These are phyloP conservation scores for Drosophila nebulosa DNA, from an alignment of 1,140 invertebrate genomes.

Conservation along the genomic window DNA sequence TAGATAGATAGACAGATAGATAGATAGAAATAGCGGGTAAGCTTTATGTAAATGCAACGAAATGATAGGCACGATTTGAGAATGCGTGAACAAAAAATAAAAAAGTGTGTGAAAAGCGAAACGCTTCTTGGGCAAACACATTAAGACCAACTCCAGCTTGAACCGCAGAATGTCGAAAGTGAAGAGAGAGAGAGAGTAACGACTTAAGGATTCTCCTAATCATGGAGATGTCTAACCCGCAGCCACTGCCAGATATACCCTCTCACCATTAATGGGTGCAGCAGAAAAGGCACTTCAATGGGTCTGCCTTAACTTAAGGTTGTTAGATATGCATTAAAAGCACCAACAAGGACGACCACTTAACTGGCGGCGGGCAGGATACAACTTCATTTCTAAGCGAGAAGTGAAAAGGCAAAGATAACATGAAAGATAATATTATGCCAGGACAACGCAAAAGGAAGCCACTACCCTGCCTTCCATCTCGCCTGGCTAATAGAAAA, in stretches of 20 bases:
- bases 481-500: constrained; percentile 26
- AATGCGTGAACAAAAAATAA: constrained; percentile 8
- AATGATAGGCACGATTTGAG: constrained; percentile 3
- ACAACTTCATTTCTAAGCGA: constrained; percentile 67
- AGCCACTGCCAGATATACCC: too few relatives aligned
- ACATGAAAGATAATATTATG: constrained; percentile 78
- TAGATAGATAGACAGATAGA: constrained; percentile 37
- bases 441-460: constrained; percentile 9
- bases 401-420: constrained; percentile 75
- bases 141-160: constrained; percentile 28
- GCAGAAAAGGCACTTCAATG: not conserved
- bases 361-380: constrained; percentile 50
- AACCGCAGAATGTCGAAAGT: constrained; percentile 40
- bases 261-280: not conserved
- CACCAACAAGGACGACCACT: constrained; percentile 39
- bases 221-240: too few relatives aligned
- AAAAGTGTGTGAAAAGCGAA: constrained; percentile 14
- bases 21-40: constrained; percentile 62
- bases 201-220: too few relatives aligned
- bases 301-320: constrained; percentile 44
- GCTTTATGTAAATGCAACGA: constrained; percentile 38
- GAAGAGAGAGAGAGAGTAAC: not conserved
- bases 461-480: not conserved
- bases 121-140: constrained; percentile 45
- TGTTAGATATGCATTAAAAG: constrained; percentile 75